Evolutionary conservation across 1,140 invertebrate genomes (phyloP), one percentile per base, ranked within the genome.

Genomic region (Lordiphosa clarofinis): DNA sequence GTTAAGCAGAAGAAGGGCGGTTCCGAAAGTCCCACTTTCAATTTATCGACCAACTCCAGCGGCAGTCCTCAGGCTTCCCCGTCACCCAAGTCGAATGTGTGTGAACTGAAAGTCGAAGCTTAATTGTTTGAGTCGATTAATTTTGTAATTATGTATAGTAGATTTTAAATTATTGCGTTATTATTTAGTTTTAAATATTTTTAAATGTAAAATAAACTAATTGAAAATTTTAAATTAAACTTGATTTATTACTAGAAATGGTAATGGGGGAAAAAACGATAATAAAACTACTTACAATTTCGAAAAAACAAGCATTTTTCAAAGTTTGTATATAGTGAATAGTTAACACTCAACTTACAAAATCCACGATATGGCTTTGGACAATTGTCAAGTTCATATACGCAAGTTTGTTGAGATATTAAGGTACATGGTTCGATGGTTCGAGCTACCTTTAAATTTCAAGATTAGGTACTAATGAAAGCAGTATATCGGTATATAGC

Each of bases 1-100:
- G 97, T 98, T 3, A 98, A 98, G 86, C 93, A 96, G 87, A 97
- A 98, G 91, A 97, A 97, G 79, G 95, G 94, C 72, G 94, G 94
- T 70, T 86, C 87, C 9, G 87, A 89, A 42, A 88, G 82, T 38
- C 82, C 87, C 31, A 89, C 87, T 9, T 88, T 87, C 31, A 88
- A 84, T 48, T 39, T 86, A 10, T 74, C 78, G 2, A 56, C 55
- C 53, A 86, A 84, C 58, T 86, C 73, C 1, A 64, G 33, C 13
- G 37, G 47, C 38, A 84, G 78, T 38, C 79, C 79, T 0, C 79
- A 79, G 19, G 40, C 58, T 0, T 78, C 78, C 2, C 79, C 78
- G 0, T 37, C 61, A 0, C 6, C 43, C 4, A 55, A 73, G 10
- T 33, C 53, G 19, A 69, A 65, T 8, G 28, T 59, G 3, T 66